Base-by-base conservation (phyloP, 1,140 invertebrate species). In the Agrypnia vestita region DNA sequence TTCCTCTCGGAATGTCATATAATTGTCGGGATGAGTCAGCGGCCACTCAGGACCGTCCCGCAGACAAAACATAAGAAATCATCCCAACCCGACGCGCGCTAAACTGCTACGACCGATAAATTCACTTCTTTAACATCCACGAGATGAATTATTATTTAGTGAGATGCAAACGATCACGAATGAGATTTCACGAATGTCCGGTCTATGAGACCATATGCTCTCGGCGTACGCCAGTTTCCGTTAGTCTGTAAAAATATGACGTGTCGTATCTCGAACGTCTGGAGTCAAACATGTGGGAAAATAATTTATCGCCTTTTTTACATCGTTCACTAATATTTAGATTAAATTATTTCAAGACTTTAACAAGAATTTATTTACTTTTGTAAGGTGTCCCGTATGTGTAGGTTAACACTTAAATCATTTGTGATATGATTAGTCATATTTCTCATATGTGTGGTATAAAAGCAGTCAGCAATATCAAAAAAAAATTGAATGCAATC, bases 31-130 rank as follows among this genome's bases (percentile, higher is more conserved):
- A 56, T 73, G 21, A 56, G 43, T 73, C 73, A 49, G 55, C 55
- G 13, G 10, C 71, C 71, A 55, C 21, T 73, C 55, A 73, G 21
- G 15, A 43, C 17, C 43, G 61, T 15, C 49, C 35, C 12, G 61
- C 62, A 77, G 62, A 77, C 62, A 77, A 67, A 77, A 77, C 76
- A 77, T 17, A 17, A 77, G 76, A 69, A 77, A 77, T 69, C 59
- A 77, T 69, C 44, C 35, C 0, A 74, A 10, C 46, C 25, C 13
- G 46, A 61, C 55, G 47, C 53, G 73, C 56, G 46, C 17, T 44
- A 75, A 75, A 61, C n/a, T 46, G 55, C 8, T 53, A 35, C 46
- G 51, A 12, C 35, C 53, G n/a, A 69, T 77, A 77, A 67, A 77
- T 77, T 77, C 44, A 77, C 53, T 77, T 77, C 46, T 51, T 62